Evolutionary conservation across 2,797 vertebrate genomes (phyloP).

Genomic region (Chromis chromis): DNA sequence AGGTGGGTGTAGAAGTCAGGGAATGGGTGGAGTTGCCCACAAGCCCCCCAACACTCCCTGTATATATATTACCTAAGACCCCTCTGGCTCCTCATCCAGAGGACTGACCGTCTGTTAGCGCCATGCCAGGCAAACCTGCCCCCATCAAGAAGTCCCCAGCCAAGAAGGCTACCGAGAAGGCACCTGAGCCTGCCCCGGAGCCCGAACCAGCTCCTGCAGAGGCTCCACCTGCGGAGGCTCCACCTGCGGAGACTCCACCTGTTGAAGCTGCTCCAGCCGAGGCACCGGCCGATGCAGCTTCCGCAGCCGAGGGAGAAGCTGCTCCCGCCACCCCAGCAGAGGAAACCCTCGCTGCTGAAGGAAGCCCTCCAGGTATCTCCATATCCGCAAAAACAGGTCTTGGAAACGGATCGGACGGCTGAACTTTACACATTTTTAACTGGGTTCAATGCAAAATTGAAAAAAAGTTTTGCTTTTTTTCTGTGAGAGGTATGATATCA

Average conservation of each 20-base stretch:
- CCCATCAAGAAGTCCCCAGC: constrained; percentile 84
- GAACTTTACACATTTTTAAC: background rate
- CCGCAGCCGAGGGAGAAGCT: constrained; percentile 44
- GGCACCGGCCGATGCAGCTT: constrained; percentile 30
- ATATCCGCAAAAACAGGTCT: background rate
- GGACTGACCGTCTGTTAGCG: constrained; percentile 45
- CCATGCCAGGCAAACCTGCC: constrained; percentile 86
- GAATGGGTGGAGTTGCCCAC: constrained; percentile 76
- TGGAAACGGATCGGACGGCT: background rate
- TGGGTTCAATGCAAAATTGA: too few species aligned
- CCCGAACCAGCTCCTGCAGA: constrained; percentile 44
- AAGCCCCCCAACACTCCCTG: constrained; percentile 25
- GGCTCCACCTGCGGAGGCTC: constrained; percentile 20
- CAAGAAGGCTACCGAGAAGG: constrained; percentile 71
- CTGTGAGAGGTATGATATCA: background rate
- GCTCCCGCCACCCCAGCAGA: constrained; percentile 42
- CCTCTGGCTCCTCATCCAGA: constrained; percentile 39
- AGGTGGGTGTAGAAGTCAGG: constrained; percentile 34
- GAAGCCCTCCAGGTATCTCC: constrained; percentile 57
- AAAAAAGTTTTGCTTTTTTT: background rate
- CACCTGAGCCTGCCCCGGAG: constrained; percentile 55
- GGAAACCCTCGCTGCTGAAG: constrained; percentile 48
- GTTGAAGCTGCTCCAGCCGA: constrained; percentile 46
- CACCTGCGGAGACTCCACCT: constrained; percentile 48
- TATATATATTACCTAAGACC: constrained; percentile 73